Evolutionary conservation across 1,140 invertebrate species (phyloP).

Genomic region (Drosophila lacteicornis): DNA sequence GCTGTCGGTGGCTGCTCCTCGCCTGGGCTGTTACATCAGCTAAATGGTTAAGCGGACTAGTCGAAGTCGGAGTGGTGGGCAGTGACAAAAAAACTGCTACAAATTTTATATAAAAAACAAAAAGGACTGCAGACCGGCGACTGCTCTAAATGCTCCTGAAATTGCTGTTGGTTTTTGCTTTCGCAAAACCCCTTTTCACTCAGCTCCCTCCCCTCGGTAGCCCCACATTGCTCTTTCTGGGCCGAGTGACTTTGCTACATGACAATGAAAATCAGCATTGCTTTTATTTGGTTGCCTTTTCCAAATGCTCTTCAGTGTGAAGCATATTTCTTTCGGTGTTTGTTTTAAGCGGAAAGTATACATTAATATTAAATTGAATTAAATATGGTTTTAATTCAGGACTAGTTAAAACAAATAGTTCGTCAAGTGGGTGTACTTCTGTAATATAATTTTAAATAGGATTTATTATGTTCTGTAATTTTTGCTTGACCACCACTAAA

Average conservation of each 20-base stretch:
- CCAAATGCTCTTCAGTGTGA: conserved; percentile 18
- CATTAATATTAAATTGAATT: not conserved
- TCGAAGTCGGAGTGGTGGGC: conserved; percentile 46
- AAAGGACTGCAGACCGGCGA: conserved; percentile 52
- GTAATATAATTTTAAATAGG: no score
- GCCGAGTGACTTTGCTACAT: conserved; percentile 77
- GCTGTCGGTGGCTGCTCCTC: conserved; percentile 24
- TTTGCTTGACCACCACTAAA: no score
- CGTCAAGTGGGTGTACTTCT: no score
- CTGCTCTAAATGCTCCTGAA: conserved; percentile 64
- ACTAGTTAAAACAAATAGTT: no score
- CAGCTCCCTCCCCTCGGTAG: conserved; percentile 10
- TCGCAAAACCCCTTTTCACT: conserved; percentile 33
- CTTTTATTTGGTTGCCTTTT: conserved; percentile 48
- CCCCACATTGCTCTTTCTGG: conserved; percentile 14
- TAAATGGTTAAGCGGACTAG: conserved; percentile 80
- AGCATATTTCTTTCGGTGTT: not conserved
- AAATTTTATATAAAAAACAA: conserved; percentile 67
- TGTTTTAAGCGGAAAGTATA: not conserved
- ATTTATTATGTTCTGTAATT: no score
- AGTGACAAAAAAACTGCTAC: conserved; percentile 43
- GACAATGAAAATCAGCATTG: conserved; percentile 80
- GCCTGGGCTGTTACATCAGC: conserved; percentile 77
- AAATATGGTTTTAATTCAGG: no score
- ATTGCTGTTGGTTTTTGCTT: conserved; percentile 67